Conservation (phyloP, 2,888 invertebrate species). For the Heliconius erato region DNA sequence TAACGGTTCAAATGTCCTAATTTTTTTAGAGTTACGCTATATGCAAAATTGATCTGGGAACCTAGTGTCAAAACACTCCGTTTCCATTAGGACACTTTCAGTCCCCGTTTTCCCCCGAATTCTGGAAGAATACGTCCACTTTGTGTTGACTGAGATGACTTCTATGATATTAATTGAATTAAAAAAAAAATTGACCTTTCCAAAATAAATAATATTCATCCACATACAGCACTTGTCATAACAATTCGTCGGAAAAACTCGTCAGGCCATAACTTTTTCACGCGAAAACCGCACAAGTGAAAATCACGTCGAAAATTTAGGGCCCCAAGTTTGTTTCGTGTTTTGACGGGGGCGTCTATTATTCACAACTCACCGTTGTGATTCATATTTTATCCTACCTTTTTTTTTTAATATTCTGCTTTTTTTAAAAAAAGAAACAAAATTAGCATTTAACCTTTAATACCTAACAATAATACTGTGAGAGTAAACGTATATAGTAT, state of each 20-base stretch:
- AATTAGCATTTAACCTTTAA: not conserved
- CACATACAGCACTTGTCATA: constrained; percentile 9
- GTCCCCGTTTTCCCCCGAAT: not conserved
- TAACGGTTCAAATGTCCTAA: not conserved
- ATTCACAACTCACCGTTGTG: constrained; percentile 32
- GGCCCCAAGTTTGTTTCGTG: constrained; percentile 33
- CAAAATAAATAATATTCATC: not conserved
- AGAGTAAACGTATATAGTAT: not conserved
- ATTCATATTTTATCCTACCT: constrained; percentile 4
- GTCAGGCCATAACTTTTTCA: constrained; percentile 39
- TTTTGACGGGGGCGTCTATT: constrained; percentile 33
- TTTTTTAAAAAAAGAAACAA: not conserved
- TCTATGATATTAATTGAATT: too few relatives aligned
- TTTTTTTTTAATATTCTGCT: not conserved
- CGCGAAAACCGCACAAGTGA: constrained; percentile 36
- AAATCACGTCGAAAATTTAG: constrained; percentile 37
- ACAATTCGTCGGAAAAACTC: constrained; percentile 22
- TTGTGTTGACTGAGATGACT: too few relatives aligned
- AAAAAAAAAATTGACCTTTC: not conserved
- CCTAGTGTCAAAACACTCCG: too few relatives aligned
- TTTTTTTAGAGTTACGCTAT: too few relatives aligned
- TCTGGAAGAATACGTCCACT: too few relatives aligned
- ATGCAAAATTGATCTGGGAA: too few relatives aligned
- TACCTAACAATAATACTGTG: constrained; percentile 6
- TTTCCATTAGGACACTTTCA: not conserved